Base-by-base conservation (phyloP, 2,888 invertebrate species). In the Celastrina argiolus region DNA sequence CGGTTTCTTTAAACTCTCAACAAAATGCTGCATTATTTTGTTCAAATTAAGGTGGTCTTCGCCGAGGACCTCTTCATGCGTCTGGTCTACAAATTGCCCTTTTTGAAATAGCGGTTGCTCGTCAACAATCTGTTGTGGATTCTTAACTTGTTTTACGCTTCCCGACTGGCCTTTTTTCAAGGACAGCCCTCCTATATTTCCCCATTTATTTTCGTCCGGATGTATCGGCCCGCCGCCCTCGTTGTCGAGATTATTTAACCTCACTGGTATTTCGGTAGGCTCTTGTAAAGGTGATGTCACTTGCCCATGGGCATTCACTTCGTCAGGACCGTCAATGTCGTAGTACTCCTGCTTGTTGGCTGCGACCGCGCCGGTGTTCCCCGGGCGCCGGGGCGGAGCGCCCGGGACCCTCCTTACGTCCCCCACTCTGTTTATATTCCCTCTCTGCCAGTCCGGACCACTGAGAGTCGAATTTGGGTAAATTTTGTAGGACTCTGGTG, bases 261-360 rank as follows among this genome's bases (percentile, higher is more conserved):
- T 18, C 16, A 45, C 18, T 18, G 45, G 8, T 8, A 18, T 1
- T 16, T 45, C 45, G 16, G 18, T 16, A 18, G 8, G 45, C 10
- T 45, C 18, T 18, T 16, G 31, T 18, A 2, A 18, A 8, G 18
- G 18, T 14, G 56, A 28, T n/a, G 31, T 10, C 22, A 61, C 14
- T 4, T 12, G 14, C 1, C 14, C 39, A 18, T 36, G 18, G 22
- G 39, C 18, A 12, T 22, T 61, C 14, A 14, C 12, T 22, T 18
- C 18, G 18, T 61, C 61, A 5, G 34, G 36, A 4, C 14, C 36
- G 18, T 61, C 61, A 2, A 61, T 61, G 22, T 61, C 36, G 22
- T 61, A 61, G 36, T 16, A 61, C 22, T 61, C 61, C 22, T 61
- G 61, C 2, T 61, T 26, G 61, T 39, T 14, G 51, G 10, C 51